Conservation (phyloP, 2,888 invertebrate species). For the Serripes groenlandicus region DNA sequence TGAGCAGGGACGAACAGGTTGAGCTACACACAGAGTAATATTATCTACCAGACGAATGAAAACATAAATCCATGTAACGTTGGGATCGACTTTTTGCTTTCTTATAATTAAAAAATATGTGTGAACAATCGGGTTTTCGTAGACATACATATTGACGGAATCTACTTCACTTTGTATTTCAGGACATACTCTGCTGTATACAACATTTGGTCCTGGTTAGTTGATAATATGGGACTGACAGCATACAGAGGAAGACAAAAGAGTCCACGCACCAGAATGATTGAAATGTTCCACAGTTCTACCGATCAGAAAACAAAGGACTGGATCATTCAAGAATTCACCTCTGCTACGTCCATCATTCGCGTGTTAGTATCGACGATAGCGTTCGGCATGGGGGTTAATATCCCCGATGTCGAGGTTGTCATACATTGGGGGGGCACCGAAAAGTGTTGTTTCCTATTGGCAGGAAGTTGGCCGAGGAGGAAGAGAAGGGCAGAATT, state of each 20-base stretch:
- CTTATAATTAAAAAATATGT: no score
- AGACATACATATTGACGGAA: no score
- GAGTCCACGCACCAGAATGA: slow-evolving; percentile 3
- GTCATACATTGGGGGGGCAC: slow-evolving; percentile 58
- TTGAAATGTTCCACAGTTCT: slow-evolving; percentile 56
- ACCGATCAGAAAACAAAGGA: slow-evolving; percentile 40
- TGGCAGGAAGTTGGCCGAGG: slow-evolving; percentile 54
- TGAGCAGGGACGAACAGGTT: no score
- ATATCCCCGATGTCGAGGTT: slow-evolving; percentile 51
- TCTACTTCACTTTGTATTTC: slow-evolving; percentile 8
- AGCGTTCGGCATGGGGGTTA: slow-evolving; percentile 63
- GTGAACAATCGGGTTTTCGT: no score
- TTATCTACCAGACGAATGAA: no score
- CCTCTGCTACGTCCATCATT: slow-evolving; percentile 9
- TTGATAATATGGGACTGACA: not conserved
- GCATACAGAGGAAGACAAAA: not conserved
- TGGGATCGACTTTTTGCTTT: no score
- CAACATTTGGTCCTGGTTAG: slow-evolving; percentile 21
- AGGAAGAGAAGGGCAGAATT: not conserved
- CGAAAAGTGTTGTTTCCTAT: slow-evolving; percentile 25
- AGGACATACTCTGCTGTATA: slow-evolving; percentile 15
- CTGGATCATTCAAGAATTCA: slow-evolving; percentile 38
- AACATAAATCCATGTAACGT: no score
- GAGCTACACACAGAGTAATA: no score
- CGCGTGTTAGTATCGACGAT: slow-evolving; percentile 50